phyloP scores from a whole-genome alignment of 2,113 vertebrate genomes.

The Xenopus borealis region DNA sequence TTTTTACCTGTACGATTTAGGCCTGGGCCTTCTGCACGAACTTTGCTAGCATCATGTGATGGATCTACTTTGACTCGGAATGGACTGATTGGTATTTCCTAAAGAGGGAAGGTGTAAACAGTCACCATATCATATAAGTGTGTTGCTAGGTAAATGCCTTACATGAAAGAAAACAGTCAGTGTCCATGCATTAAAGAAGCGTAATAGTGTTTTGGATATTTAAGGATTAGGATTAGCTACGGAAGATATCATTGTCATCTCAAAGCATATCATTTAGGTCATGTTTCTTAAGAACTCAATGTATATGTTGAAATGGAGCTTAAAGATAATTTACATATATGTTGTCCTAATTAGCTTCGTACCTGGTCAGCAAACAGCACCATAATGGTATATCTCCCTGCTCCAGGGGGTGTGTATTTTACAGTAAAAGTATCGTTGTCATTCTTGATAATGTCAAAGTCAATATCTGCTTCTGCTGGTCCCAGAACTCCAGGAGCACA shows the following conservation, averaged over 20 bases:
- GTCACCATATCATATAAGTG: too few species aligned
- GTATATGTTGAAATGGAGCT: too few species aligned
- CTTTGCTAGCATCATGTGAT: slow-evolving; percentile 85
- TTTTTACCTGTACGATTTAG: slow-evolving; percentile 77
- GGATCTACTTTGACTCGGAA: slow-evolving; percentile 94
- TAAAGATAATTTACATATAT: neutral
- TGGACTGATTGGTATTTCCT: slow-evolving; percentile 94
- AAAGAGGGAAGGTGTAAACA: neutral
- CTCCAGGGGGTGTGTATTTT: slow-evolving; percentile 83
- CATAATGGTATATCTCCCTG: slow-evolving; percentile 91
- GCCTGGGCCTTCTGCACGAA: slow-evolving; percentile 85
- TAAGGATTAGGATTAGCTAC: too few species aligned
- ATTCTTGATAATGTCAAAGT: slow-evolving; percentile 95
- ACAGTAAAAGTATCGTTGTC: slow-evolving; percentile 96
- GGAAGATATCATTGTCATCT: too few species aligned
- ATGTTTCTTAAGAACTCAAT: too few species aligned
- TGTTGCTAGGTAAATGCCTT: too few species aligned
- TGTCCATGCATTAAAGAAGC: too few species aligned
- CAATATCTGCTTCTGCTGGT: slow-evolving; percentile 85
- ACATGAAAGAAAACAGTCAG: too few species aligned
- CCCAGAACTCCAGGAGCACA: slow-evolving; percentile 86
- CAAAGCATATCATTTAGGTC: too few species aligned
- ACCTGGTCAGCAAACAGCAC: slow-evolving; percentile 94
- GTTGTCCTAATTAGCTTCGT: neutral
- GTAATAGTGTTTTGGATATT: too few species aligned